These are phyloP conservation scores for Hydroisotoma schaefferi DNA, from an alignment of 2,888 invertebrate genomes.

Conservation along the genomic window DNA sequence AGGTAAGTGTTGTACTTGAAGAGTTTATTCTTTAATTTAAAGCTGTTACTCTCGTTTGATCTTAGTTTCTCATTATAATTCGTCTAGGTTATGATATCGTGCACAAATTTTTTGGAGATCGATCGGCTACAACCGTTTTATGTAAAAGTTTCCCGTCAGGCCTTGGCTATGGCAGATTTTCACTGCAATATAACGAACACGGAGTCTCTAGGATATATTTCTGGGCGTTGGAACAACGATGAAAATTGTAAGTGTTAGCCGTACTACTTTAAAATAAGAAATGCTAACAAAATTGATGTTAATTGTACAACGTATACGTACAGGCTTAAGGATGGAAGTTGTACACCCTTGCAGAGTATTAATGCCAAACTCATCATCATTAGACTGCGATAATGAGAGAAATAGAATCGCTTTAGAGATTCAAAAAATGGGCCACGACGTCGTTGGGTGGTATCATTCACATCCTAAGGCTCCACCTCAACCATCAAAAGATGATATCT, in stretches of 20 bases:
- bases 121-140: conserved; percentile 77
- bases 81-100: conserved; percentile 46
- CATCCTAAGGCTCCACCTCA: conserved; percentile 59
- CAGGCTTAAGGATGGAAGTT: conserved; percentile 47
- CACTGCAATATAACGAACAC: conserved; percentile 91
- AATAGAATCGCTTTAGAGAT: conserved; percentile 64
- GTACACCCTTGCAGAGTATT: conserved; percentile 46
- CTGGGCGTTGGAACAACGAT: conserved; percentile 91
- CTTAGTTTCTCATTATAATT: conserved; percentile 1
- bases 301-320: background rate
- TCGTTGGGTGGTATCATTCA: conserved; percentile 93
- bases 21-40: background rate
- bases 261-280: background rate
- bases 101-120: conserved; percentile 47
- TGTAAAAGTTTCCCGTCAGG: conserved; percentile 67
- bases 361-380: conserved; percentile 44
- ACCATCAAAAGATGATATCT: conserved; percentile 66
- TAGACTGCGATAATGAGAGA: conserved; percentile 48
- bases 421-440: conserved; percentile 54
- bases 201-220: conserved; percentile 93
- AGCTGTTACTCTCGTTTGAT: background rate
- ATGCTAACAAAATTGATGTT: background rate
- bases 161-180: conserved; percentile 61
- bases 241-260: conserved; percentile 73
- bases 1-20: conserved; percentile 28